Conservation (phyloP, 1,140 invertebrate species). For the Panonychus citri region DNA sequence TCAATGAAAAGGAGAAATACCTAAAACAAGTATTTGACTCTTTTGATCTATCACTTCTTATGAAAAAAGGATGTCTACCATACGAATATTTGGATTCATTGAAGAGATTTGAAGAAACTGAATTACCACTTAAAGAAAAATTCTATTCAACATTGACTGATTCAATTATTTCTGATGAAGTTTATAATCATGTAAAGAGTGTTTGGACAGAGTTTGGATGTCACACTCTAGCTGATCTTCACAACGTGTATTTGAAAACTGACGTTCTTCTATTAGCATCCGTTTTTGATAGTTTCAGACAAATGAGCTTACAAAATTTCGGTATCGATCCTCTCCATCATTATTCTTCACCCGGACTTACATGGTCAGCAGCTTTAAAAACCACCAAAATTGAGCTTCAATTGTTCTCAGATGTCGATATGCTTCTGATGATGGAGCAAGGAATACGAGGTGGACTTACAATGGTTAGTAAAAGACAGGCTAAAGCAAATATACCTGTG, state of each 20-base stretch:
- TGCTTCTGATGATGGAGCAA: constrained; percentile 1
- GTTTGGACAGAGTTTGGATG: neutral
- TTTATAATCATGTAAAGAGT: neutral
- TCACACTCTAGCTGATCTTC: neutral
- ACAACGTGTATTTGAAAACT: neutral
- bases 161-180: neutral
- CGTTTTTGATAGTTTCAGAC: neutral
- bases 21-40: neutral
- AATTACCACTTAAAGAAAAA: neutral
- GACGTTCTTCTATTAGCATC: neutral
- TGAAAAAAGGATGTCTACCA: neutral
- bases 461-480: neutral
- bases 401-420: neutral
- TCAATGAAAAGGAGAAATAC: neutral
- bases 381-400: neutral
- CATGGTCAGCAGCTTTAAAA: neutral
- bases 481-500: constrained; percentile 8
- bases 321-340: neutral
- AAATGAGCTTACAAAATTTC: neutral
- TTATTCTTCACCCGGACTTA: neutral
- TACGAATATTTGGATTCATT: neutral
- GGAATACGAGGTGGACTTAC: constrained; percentile 5
- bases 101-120: neutral
- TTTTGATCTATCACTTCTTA: neutral
- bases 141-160: neutral